Conservation (phyloP, 2,888 invertebrate species). For the Scaptomyza flava region DNA sequence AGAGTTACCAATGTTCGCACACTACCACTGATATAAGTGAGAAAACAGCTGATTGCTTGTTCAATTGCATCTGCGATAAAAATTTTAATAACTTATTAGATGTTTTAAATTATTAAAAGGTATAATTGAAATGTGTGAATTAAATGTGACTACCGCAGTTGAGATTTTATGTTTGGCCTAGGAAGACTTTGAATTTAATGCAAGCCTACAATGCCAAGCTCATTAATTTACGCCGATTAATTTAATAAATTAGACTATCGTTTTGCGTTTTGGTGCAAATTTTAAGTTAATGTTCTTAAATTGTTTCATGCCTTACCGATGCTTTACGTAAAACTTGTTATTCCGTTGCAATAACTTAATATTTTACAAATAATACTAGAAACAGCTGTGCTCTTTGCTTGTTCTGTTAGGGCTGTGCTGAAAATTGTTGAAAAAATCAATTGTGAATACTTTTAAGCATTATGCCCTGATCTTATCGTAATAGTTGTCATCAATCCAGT, state of each 20-base stretch:
- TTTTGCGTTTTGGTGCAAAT: background rate
- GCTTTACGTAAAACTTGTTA: background rate
- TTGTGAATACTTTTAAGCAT: background rate
- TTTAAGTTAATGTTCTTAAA: background rate
- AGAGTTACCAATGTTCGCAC: constrained; percentile 40
- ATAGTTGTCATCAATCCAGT: background rate
- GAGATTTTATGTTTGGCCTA: background rate
- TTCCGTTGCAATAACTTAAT: background rate
- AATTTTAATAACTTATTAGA: background rate
- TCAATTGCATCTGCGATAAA: constrained; percentile 3
- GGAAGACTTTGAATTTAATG: too few relatives aligned
- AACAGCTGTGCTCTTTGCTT: constrained; percentile 1
- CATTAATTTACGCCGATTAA: constrained; percentile 6
- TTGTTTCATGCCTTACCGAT: background rate
- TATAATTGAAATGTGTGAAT: background rate
- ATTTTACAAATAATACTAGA: background rate
- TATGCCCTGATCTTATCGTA: background rate
- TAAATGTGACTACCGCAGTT: background rate
- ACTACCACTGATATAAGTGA: background rate
- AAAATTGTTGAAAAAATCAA: background rate
- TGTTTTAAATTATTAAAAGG: background rate
- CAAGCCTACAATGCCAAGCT: too few relatives aligned
- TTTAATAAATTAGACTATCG: background rate
- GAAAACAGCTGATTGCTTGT: constrained; percentile 33
- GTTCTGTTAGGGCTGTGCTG: background rate